These are phyloP conservation scores for Smithornis capensis DNA, from an alignment of 2,113 vertebrate species.

Conservation along the genomic window DNA sequence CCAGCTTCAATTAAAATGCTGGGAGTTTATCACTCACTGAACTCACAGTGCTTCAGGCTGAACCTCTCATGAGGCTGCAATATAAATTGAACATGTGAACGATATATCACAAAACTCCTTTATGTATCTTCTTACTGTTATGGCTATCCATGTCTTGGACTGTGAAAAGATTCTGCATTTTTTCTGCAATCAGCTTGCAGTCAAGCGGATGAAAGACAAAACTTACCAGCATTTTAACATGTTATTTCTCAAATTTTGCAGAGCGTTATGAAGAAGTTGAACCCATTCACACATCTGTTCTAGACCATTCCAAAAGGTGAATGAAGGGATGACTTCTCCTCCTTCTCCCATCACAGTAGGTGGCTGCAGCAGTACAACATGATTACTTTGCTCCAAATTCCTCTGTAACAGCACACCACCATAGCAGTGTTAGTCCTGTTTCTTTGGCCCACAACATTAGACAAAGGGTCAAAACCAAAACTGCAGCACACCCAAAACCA, in stretches of 20 bases:
- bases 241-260: neutral
- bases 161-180: neutral
- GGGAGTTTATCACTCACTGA: neutral
- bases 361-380: neutral
- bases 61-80: neutral
- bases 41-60: neutral
- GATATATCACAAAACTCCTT: neutral
- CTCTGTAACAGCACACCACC: neutral
- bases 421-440: accelerated
- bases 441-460: neutral
- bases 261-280: neutral
- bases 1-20: neutral
- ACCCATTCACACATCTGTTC: neutral
- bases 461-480: neutral
- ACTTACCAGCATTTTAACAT: neutral
- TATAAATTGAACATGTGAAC: neutral
- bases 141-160: neutral
- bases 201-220: neutral
- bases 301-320: neutral
- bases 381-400: neutral
- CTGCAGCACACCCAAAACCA: neutral
- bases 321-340: neutral
- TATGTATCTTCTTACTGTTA: neutral
- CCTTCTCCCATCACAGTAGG: neutral
- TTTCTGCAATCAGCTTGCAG: neutral